Evolutionary conservation across 2,888 invertebrate species (phyloP).

Genomic region (Meliscaeva auricollis): DNA sequence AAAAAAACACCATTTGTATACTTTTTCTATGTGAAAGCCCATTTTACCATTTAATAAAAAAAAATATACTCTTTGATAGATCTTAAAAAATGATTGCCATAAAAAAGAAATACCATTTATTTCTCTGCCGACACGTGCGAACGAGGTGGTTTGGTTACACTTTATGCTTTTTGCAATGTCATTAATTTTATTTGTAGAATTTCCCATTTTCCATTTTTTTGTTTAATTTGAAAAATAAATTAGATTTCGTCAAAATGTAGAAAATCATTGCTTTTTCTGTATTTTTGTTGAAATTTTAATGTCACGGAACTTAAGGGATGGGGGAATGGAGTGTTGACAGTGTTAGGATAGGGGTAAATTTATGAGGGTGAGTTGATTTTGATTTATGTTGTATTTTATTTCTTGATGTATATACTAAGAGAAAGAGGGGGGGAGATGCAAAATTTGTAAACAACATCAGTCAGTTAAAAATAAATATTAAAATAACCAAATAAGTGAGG

Average conservation of each 20-base stretch:
- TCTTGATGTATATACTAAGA: too few species aligned
- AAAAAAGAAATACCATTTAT: not conserved
- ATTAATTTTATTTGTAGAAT: not conserved
- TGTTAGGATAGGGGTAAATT: not conserved
- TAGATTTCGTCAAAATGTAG: constrained; percentile 1
- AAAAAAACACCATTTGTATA: not conserved
- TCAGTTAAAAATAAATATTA: too few species aligned
- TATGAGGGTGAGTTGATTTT: not conserved
- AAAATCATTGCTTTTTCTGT: constrained; percentile 1
- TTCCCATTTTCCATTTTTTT: not conserved
- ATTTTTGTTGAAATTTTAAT: not conserved
- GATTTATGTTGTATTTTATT: not conserved
- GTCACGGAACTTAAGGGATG: not conserved
- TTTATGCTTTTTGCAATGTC: constrained; percentile 14
- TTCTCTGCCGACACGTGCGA: not conserved
- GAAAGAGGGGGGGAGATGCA: too few species aligned
- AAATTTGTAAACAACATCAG: too few species aligned
- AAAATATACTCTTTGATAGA: not conserved
- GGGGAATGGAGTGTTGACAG: too few species aligned
- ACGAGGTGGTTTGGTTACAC: not conserved
- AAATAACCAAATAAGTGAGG: too few species aligned
- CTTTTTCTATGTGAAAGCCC: not conserved
- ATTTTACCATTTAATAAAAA: not conserved
- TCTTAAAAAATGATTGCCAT: not conserved
- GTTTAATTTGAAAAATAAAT: constrained; percentile 21